A percentile compares a stretch with the other conserved stretches of the same genome.
Conservation (phyloP, 2,888 invertebrate genomes). For the Troilus luridus region DNA sequence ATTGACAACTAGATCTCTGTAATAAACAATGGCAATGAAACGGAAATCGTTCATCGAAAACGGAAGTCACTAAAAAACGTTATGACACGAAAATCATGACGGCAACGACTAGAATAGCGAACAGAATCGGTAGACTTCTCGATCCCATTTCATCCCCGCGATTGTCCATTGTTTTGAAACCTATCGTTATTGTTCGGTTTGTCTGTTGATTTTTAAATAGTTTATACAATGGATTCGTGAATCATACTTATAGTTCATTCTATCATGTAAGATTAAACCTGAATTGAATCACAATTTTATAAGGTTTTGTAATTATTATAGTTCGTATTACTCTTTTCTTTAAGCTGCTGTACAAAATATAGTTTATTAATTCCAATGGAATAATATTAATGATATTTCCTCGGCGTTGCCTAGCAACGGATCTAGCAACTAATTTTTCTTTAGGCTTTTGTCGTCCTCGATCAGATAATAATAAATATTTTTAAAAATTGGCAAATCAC, state of each 20-base stretch:
- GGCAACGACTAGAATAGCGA: not conserved
- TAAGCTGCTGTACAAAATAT: too few relatives aligned
- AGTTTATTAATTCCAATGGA: too few relatives aligned
- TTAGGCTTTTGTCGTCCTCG: too few relatives aligned
- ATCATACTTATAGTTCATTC: not conserved
- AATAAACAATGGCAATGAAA: not conserved
- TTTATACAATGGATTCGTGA: not conserved
- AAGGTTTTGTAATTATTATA: not conserved
- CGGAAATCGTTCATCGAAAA: not conserved
- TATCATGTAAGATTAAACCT: not conserved
- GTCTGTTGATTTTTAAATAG: not conserved
- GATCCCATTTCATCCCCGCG: not conserved
- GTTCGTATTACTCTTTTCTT: not conserved
- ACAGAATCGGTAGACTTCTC: not conserved
- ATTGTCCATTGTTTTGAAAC: not conserved
- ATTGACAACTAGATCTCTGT: not conserved
- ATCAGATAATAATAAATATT: too few relatives aligned
- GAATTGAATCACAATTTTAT: not conserved
- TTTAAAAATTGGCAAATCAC: too few relatives aligned
- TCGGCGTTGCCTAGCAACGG: too few relatives aligned
- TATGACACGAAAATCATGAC: slow-evolving; percentile 18
- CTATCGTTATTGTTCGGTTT: not conserved
- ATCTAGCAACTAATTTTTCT: too few relatives aligned
- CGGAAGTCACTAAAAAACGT: not conserved
- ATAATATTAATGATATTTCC: too few relatives aligned